Base-by-base conservation (phyloP, 2,888 invertebrate species). In the Euproctis similis region DNA sequence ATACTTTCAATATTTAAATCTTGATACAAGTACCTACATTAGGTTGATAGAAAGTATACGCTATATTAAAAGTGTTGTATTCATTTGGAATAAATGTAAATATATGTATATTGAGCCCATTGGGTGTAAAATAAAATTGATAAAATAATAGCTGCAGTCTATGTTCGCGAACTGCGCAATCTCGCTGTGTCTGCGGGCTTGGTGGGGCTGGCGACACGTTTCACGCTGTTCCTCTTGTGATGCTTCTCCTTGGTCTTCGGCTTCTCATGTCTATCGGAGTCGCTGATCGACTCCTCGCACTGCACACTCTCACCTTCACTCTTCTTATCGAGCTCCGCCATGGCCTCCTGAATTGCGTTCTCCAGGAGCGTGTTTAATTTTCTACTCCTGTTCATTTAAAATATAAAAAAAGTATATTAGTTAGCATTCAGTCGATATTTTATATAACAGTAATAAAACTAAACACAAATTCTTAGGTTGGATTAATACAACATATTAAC, bases 321-420 rank as follows among this genome's bases (percentile, higher is more conserved):
- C 62, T 88, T 87, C 67, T 90, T 89, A 76, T 95, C 95, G 61
- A 96, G 81, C 73, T 95, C 95, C 43, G 90, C 87, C 94, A 96
- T 94, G 31, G 95, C 95, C 81, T 96, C 95, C 85, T 96, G 95
- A 63, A 96, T 95, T 31, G 95, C 95, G 64, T 92, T 92, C 80
- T 96, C 95, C 60, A 96, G 86, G 70, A 93, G 92, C 49, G 91
- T 90, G 80, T 94, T 95, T 87, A 95, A 86, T 92, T 95, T 95
- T 88, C 95, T 91, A 88, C 94, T 94, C 90, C 95, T 96, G 88
- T 53, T 43, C 29, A 39, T n/a, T n/a, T n/a, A n/a, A n/a, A n/a
- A n/a, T n/a, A n/a, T n/a, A n/a, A n/a, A 47, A 44, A 46, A 47
- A 51, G 32, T 46, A 33, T 43, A 32, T 29, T 37, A 46, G 34